These are phyloP conservation scores for Temnothorax ravouxi DNA, from an alignment of 2,888 invertebrate species.

Conservation along the genomic window DNA sequence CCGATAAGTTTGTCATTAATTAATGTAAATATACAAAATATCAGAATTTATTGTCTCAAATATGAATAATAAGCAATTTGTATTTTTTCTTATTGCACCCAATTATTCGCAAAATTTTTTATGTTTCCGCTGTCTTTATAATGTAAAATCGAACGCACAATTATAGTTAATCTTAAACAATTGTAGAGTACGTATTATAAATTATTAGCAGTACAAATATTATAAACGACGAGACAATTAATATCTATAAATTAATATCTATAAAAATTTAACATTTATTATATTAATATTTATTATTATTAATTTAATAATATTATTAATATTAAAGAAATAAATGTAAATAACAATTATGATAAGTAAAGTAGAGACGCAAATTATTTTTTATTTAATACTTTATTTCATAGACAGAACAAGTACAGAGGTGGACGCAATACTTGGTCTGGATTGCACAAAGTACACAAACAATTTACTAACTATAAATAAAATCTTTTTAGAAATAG, in stretches of 20 bases:
- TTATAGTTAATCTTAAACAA: background rate
- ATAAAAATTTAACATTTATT: background rate
- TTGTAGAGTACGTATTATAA: background rate
- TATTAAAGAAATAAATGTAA: background rate
- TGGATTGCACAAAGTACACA: slow-evolving; percentile 16
- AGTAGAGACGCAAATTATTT: background rate
- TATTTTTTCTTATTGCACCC: background rate
- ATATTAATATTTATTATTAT: background rate
- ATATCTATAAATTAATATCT: background rate
- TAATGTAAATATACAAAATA: background rate
- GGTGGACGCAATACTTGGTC: slow-evolving; percentile 19
- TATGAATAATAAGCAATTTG: background rate
- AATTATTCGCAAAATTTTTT: background rate
- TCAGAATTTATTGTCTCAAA: background rate
- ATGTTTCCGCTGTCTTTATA: background rate
- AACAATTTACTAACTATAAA: background rate
- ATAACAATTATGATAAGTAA: background rate
- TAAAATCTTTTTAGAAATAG: background rate
- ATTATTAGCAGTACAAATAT: background rate
- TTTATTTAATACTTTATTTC: slow-evolving; percentile 48
- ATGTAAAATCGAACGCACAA: background rate
- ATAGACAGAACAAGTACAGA: slow-evolving; percentile 46
- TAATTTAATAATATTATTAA: background rate
- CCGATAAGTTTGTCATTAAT: background rate
- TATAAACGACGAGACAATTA: background rate